Conservation (phyloP, 2,888 invertebrate genomes). For the Cheiracanthium punctorium region DNA sequence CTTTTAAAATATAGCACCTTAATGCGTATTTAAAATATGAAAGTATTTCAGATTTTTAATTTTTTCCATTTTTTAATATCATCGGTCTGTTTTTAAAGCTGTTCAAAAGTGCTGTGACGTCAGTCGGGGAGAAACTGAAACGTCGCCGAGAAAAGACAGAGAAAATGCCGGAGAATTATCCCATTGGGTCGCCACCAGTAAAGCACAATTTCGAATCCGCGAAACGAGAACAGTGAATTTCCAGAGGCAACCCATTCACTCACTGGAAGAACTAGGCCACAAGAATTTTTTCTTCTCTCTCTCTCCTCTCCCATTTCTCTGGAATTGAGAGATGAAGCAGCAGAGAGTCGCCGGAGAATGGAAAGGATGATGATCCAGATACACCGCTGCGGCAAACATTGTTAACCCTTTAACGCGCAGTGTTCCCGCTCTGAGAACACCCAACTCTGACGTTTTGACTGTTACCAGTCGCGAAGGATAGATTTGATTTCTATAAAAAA, state of each 20-base stretch:
- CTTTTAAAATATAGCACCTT: too few species aligned
- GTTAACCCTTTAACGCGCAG: too few species aligned
- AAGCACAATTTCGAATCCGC: background rate
- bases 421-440: too few species aligned
- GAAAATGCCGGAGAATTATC: conserved; percentile 11
- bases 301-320: conserved; percentile 25
- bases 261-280: background rate
- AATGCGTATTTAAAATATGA: too few species aligned
- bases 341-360: background rate
- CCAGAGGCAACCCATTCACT: conserved; percentile 37
- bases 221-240: conserved; percentile 33
- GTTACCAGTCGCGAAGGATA: too few species aligned
- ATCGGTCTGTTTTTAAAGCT: too few species aligned
- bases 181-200: background rate
- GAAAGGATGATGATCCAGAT: background rate
- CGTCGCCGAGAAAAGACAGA: background rate
- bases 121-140: background rate
- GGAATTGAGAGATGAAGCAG: conserved; percentile 12
- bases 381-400: too few species aligned
- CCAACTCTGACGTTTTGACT: too few species aligned
- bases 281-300: background rate
- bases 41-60: too few species aligned
- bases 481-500: too few species aligned
- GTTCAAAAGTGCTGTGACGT: too few species aligned
- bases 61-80: too few species aligned